Evolutionary conservation across 2,113 vertebrate species (phyloP).

Genomic region (Galeopterus variegatus): DNA sequence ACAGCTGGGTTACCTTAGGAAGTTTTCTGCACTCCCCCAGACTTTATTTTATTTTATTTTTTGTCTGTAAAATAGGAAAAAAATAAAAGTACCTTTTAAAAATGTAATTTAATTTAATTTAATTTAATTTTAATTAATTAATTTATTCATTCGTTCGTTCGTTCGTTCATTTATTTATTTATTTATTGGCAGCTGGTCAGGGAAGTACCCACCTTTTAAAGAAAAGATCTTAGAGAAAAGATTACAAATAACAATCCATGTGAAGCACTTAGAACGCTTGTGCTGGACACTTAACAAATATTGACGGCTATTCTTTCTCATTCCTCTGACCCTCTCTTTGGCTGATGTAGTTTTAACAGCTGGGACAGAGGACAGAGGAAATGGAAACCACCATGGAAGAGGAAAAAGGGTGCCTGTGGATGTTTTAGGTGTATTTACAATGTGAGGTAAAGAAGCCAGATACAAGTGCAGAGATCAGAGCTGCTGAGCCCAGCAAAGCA

Average conservation of each 20-base stretch:
- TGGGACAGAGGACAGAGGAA: conserved; percentile 49
- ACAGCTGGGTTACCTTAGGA: neutral
- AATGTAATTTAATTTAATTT: too few species aligned
- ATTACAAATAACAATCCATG: neutral
- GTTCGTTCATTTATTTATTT: too few species aligned
- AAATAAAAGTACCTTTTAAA: neutral
- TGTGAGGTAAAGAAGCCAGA: neutral
- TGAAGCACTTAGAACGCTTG: neutral
- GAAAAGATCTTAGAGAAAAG: neutral
- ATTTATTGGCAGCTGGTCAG: too few species aligned
- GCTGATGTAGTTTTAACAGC: neutral
- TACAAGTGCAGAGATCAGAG: neutral
- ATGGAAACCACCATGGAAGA: neutral
- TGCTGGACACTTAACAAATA: neutral
- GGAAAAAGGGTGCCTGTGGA: neutral
- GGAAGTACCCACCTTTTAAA: neutral
- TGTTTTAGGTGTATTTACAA: neutral
- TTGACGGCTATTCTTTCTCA: neutral
- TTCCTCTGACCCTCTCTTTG: neutral
- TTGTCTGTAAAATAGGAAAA: neutral
- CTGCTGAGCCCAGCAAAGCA: neutral
- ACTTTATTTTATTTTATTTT: neutral
- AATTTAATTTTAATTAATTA: too few species aligned
- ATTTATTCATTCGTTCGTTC: too few species aligned
- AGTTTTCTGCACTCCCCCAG: neutral